Base-by-base conservation (phyloP, 1,140 invertebrate genomes). In the Hypothenemus hampei region DNA sequence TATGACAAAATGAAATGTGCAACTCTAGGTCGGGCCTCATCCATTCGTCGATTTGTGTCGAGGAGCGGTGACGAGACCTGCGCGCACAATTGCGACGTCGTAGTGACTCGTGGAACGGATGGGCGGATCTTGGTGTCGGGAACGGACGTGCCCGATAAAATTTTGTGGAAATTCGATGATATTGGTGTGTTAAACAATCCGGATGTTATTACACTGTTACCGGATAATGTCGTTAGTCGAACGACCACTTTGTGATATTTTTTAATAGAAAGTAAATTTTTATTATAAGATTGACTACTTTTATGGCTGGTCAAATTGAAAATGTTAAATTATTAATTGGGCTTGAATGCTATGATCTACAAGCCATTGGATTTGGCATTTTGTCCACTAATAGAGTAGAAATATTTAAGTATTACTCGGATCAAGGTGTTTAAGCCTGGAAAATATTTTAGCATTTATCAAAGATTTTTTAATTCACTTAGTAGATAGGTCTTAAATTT, bases 161-260 rank as follows among this genome's bases (percentile, higher is more conserved):
- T 71, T 40, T 57, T 71, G 52, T 71, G 69, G 69, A 69, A 66
- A 51, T 71, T 71, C 50, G 69, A 71, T 64, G 67, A 69, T 67
- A 69, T 69, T 24, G 31, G 45, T 20, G 57, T 54, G n/a, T n/a
- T n/a, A 23, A 69, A 71, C 54, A 65, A 64, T 64, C 69, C 69
- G 39, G 69, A 71, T 45, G 65, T 71, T 40, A 63, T 70, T 39
- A 65, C 61, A 56, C 57, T 71, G n/a, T n/a, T n/a, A 48, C 68
- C 68, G 33, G 63, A 68, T 37, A 62, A 66, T 11, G 57, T 69
- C 33, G 62, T 66, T 35, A 69, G 57, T 58, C 64, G 67, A 61
- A 71, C 69, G 49, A 71, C 69, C 52, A 68, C 68, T 43, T 68
- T 71, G 69, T 71, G 69, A 71, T 71, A 71, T 62, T 35, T 51